phyloP scores from a whole-genome alignment of 2,797 vertebrate genomes.

The Potorous gilbertii region DNA sequence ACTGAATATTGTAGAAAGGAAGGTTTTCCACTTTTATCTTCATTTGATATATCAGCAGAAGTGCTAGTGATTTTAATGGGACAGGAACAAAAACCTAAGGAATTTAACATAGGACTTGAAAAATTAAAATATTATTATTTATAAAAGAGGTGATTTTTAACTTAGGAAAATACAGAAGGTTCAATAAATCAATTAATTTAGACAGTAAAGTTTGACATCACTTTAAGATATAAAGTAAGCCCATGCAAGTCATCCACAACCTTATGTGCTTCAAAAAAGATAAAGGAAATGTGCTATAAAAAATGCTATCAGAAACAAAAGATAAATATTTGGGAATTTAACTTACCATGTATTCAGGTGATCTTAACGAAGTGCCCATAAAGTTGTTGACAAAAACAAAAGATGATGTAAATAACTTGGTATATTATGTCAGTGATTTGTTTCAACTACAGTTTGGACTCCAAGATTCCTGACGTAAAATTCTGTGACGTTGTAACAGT shows the following conservation, averaged over 20 bases:
- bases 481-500: neutral
- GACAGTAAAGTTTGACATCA: neutral
- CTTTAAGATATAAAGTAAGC: neutral
- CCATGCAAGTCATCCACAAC: neutral
- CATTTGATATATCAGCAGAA: neutral
- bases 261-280: neutral
- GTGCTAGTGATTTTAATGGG: neutral
- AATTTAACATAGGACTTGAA: too few relatives aligned
- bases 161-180: neutral
- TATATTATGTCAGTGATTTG: neutral
- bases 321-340: neutral
- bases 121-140: neutral
- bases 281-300: neutral
- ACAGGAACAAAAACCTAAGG: neutral
- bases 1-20: neutral
- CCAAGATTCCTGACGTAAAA: neutral
- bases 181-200: neutral
- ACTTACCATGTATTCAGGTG: neutral
- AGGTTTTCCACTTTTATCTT: neutral
- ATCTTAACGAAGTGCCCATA: neutral
- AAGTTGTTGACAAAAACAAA: neutral
- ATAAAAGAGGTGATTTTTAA: neutral
- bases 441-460: neutral
- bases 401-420: neutral
- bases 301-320: neutral